phyloP scores from a whole-genome alignment of 2,797 vertebrate species.

The Miichthys miiuy region DNA sequence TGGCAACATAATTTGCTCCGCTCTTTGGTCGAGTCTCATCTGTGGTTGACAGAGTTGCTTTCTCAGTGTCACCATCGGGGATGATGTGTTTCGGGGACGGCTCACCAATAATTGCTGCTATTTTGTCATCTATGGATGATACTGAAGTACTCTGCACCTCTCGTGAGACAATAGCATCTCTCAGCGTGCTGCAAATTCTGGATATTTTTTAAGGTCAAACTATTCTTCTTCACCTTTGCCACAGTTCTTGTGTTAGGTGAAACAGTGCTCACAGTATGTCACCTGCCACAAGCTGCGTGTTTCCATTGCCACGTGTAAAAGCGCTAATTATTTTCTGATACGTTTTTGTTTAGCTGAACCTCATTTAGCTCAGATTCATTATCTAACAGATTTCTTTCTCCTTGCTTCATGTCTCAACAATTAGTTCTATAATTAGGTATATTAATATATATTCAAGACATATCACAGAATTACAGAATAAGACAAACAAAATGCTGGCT shows the following conservation, averaged over 20 bases:
- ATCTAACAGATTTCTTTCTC: not conserved
- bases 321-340: constrained; percentile 8
- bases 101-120: constrained; percentile 38
- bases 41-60: constrained; percentile 14
- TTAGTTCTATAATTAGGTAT: not conserved
- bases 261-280: constrained; percentile 1
- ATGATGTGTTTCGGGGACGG: constrained; percentile 13
- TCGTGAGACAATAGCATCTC: constrained; percentile 1
- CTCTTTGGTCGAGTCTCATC: constrained; percentile 2
- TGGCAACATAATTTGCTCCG: not conserved
- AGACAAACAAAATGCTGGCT: constrained; percentile 9
- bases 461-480: constrained; percentile 8
- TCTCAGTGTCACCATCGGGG: constrained; percentile 9
- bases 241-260: constrained; percentile 23
- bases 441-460: not conserved
- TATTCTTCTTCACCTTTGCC: constrained; percentile 4
- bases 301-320: not conserved
- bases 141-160: constrained; percentile 23
- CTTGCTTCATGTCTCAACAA: not conserved
- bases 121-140: constrained; percentile 34
- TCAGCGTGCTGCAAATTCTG: constrained; percentile 1
- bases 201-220: constrained; percentile 18
- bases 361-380: constrained; percentile 3
- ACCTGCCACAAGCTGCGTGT: not conserved
- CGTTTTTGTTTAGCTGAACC: not conserved